A percentile compares a stretch with the other conserved stretches of the same genome.
Evolutionary conservation across 2,888 invertebrate species (phyloP).

Genomic region (Tetranychus truncatus): DNA sequence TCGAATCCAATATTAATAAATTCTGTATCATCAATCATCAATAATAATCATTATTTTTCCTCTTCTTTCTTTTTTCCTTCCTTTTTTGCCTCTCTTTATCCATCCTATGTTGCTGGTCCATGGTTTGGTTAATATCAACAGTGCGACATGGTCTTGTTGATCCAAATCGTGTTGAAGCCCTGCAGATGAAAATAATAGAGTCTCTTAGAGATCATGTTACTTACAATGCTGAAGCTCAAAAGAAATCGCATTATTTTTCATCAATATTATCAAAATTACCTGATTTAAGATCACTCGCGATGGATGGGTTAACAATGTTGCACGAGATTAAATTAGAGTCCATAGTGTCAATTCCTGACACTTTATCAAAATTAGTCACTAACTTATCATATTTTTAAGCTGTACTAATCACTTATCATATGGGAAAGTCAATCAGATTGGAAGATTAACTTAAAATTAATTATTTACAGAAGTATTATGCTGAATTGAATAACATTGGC

Average conservation of each 20-base stretch:
- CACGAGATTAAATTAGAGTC: neutral
- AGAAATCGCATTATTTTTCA: slow-evolving; percentile 82
- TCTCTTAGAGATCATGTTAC: slow-evolving; percentile 89
- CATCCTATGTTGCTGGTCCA: neutral
- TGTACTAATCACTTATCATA: neutral
- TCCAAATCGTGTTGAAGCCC: slow-evolving; percentile 73
- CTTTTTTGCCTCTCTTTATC: slow-evolving; percentile 11
- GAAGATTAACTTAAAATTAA: too few relatives aligned
- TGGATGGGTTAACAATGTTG: slow-evolving; percentile 46
- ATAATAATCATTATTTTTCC: neutral
- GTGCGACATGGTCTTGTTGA: slow-evolving; percentile 82
- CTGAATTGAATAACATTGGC: too few relatives aligned
- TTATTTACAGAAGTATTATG: too few relatives aligned
- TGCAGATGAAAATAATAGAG: slow-evolving; percentile 90
- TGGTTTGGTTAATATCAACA: slow-evolving; percentile 33
- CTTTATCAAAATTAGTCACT: neutral
- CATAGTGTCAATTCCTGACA: neutral
- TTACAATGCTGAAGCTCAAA: slow-evolving; percentile 66
- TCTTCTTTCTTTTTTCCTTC: neutral
- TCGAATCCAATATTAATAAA: too few relatives aligned
- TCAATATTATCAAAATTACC: slow-evolving; percentile 75
- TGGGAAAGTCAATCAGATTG: too few relatives aligned
- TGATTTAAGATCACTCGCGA: slow-evolving; percentile 72
- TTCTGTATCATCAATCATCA: too few relatives aligned
- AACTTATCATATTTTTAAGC: neutral